Base-by-base conservation (phyloP, 2,797 vertebrate genomes). In the Lycodopsis pacificus region DNA sequence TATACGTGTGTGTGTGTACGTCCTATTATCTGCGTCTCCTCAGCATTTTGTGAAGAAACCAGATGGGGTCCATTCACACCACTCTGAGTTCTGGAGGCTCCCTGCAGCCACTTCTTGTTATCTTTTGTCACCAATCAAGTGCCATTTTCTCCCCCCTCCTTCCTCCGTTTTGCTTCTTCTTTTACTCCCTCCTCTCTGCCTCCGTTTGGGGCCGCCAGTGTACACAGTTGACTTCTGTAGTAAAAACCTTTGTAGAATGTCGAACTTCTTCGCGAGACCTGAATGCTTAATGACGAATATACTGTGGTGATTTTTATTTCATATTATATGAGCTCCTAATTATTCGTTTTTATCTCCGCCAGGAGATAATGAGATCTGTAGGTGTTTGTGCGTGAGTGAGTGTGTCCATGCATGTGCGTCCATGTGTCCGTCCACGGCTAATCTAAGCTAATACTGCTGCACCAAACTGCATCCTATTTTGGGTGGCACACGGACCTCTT, bases 61-160 rank as follows among this genome's bases (percentile, higher is more conserved):
- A 95, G 95, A 95, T 95, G 95, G 95, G 94, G 93, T 94, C 94
- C 92, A 93, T 96, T 96, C 95, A 96, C 95, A 96, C 95, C 94
- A 95, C 94, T 95, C 92, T 91, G 93, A 94, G 93, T 94, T 94
- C 93, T 91, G 94, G 89, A 94, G 94, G 91, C 95, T 94, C 94
- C 95, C 95, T 94, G 94, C 94, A 93, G 94, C 92, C 94, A 92
- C 93, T 95, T 94, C 95, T 96, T 95, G 95, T 96, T 95, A 96
- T 95, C 94, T 96, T 96, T 96, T 95, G 95, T 95, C 95, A 95
- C 95, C 95, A 95, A 95, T 95, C 94, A 94, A 93, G 92, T 95
- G 93, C 91, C 93, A 93, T 94, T 93, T 89, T 84, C 76, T 84
- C 86, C 80, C 80, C 70, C 68, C 81, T 71, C 65, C 51, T 44